Base-by-base conservation (phyloP, 2,797 vertebrate species). In the Eptatretus atami region DNA sequence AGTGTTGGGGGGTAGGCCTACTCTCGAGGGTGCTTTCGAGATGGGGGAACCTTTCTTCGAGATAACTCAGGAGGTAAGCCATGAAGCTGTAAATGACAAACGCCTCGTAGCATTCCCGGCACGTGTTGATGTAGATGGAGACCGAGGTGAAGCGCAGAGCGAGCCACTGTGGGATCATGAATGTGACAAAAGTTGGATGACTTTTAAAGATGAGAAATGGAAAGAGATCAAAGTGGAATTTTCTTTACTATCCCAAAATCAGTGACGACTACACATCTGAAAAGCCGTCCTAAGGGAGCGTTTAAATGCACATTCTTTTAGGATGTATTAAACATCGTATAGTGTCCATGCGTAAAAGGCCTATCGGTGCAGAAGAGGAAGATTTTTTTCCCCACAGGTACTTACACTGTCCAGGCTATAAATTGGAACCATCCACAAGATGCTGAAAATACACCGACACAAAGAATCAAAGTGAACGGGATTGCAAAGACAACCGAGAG, bases 61-160 rank as follows among this genome's bases (percentile, higher is more conserved):
- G 73, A 67, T 86, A 96, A 74, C 87, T 98, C 52, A 86, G 82
- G 75, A 98, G 76, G 73, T 96, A 96, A 68, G 80, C 84, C 90
- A 98, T 95, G 71, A 98, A 95, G 73, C 92, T 98, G 74, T 98
- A 96, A 77, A 98, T 96, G 71, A 96, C 92, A 65, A 84, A 96
- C 14, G 92, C 92, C 78, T 96, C 92, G 15, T 96, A 96, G 76
- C 92, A 98, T 71, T 98, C 92, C 74, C 90, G 78, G 76, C 88
- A 95, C 1, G 92, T 98, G 74, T 98, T 88, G 76, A 95, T 85
- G 53, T 98, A 96, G 68, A 98, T 96, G 66, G 90, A 87, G 71
- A 93, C 93, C 63, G 68, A 67, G 64, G 90, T 86, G 71, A 87
- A 93, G 72, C 92, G 92, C 71, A 98, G 72, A 44, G 92, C 87